These are phyloP conservation scores for Ganaspis sp. DNA, from an alignment of 1,140 invertebrate genomes.

Conservation along the genomic window DNA sequence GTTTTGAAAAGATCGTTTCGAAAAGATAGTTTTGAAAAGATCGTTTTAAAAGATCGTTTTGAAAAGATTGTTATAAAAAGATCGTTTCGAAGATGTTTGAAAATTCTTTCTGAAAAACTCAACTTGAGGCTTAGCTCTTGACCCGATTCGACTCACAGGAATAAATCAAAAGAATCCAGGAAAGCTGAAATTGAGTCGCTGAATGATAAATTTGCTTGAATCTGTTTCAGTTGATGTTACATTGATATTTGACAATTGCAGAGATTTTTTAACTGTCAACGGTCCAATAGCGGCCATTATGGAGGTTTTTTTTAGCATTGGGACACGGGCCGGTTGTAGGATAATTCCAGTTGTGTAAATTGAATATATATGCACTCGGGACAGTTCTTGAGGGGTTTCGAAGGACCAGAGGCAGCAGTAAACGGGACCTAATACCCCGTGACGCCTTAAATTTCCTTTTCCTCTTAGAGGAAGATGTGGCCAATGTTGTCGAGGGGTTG, in stretches of 20 bases:
- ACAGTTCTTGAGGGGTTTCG: not conserved
- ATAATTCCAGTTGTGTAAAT: constrained; percentile 9
- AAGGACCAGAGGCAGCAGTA: not conserved
- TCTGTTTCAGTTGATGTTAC: not conserved
- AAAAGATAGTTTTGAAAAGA: no score
- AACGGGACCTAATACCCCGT: constrained; percentile 47
- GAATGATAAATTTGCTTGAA: not conserved
- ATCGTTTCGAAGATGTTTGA: no score
- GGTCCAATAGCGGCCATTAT: not conserved
- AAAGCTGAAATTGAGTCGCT: not conserved
- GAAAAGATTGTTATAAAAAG: no score
- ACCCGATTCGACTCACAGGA: not conserved
- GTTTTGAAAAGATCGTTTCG: no score
- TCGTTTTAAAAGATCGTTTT: no score
- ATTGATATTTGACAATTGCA: not conserved
- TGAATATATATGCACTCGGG: not conserved
- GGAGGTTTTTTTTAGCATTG: not conserved
- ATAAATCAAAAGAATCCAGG: not conserved
- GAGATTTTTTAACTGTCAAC: constrained; percentile 7
- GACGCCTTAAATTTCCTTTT: constrained; percentile 58
- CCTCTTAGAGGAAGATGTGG: constrained; percentile 37
- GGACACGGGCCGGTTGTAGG: not conserved
- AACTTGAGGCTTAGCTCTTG: not conserved
- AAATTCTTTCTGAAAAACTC: not conserved
- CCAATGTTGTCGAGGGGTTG: constrained; percentile 31